phyloP scores from a whole-genome alignment of 2,113 vertebrate species.

The Cricetomys ansorgei region DNA sequence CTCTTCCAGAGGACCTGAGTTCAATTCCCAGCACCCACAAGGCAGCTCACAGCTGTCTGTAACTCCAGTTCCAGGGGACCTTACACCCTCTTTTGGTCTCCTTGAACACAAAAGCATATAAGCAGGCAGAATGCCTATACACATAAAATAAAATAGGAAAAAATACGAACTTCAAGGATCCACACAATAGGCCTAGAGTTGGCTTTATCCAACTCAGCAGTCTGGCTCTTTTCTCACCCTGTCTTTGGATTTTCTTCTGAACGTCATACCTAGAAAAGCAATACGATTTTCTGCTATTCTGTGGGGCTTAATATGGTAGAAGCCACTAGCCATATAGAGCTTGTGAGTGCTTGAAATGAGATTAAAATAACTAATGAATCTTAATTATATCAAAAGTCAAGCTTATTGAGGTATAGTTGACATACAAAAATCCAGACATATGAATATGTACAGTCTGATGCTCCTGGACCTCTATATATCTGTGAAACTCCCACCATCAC shows the following conservation, averaged over 20 bases:
- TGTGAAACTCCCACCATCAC: not conserved
- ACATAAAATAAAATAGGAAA: not conserved
- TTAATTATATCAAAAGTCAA: slow-evolving; percentile 17
- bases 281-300: not conserved
- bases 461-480: too few relatives aligned
- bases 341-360: not conserved
- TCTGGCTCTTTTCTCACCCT: not conserved
- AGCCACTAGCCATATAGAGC: not conserved
- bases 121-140: not conserved
- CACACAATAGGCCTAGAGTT: not conserved
- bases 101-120: not conserved
- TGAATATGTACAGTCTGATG: not conserved
- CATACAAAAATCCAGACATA: not conserved
- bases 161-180: not conserved
- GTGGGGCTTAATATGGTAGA: not conserved
- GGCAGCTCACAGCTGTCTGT: not conserved
- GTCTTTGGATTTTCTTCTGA: not conserved
- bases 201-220: not conserved
- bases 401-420: not conserved
- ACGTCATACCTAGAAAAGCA: not conserved
- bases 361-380: not conserved
- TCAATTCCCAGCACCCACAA: not conserved
- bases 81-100: not conserved
- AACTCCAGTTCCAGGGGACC: not conserved
- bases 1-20: not conserved